Conservation (phyloP, 2,113 vertebrate species). For the Paralichthys olivaceus region DNA sequence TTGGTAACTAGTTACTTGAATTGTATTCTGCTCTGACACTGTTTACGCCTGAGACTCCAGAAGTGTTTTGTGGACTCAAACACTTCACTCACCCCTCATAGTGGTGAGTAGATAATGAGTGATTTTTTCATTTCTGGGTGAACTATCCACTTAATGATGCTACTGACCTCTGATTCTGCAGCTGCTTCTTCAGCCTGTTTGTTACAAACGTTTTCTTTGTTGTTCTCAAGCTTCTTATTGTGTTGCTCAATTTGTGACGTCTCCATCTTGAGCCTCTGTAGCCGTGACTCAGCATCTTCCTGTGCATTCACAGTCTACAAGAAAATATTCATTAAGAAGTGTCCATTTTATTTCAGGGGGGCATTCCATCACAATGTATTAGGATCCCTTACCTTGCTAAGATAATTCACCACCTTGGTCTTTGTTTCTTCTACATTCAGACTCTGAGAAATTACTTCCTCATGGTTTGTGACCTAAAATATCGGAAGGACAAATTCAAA, state of each 20-base stretch:
- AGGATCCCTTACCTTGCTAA: constrained; percentile 88
- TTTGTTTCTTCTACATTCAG: constrained; percentile 88
- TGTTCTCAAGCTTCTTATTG: constrained; percentile 51
- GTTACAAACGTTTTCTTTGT: constrained; percentile 10
- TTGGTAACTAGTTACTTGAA: too few species aligned
- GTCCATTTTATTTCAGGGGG: too few species aligned
- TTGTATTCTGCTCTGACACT: too few species aligned
- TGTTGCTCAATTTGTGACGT: constrained; percentile 67
- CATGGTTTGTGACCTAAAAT: constrained; percentile 90
- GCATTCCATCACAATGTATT: background rate
- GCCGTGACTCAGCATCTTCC: constrained; percentile 79
- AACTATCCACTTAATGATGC: background rate
- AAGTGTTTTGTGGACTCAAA: too few species aligned
- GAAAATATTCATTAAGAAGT: constrained; percentile 2
- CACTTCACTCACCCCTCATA: too few species aligned
- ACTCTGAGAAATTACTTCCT: constrained; percentile 90
- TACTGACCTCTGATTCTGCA: constrained; percentile 80
- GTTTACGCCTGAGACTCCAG: too few species aligned
- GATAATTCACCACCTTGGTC: constrained; percentile 89
- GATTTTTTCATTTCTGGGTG: too few species aligned
- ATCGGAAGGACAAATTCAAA: constrained; percentile 26
- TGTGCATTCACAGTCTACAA: constrained; percentile 78
- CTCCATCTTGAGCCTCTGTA: constrained; percentile 84
- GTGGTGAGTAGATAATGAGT: too few species aligned
- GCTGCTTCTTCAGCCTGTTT: constrained; percentile 9